Base-by-base conservation (phyloP, 2,888 invertebrate genomes). In the Euproctis similis region DNA sequence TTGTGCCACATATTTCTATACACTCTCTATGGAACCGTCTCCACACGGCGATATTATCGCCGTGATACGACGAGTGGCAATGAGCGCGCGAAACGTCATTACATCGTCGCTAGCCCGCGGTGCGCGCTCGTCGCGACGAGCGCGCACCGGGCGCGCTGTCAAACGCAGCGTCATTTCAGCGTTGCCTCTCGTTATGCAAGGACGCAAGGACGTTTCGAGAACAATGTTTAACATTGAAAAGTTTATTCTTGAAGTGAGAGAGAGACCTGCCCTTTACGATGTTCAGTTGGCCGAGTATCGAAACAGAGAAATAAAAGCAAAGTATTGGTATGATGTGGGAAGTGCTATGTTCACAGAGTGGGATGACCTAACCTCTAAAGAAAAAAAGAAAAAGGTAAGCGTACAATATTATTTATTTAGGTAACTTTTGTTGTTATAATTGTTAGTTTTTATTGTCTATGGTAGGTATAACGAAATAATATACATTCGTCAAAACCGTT, bases 241-340 rank as follows among this genome's bases (percentile, higher is more conserved):
- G 32, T 41, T 37, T 41, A 42, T 38, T 12, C 35, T 38, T 42
- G 36, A 42, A 42, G 41, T 42, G 38, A 38, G 35, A 38, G 38
- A 42, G 38, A 33, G 38, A 38, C 38, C 35, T 35, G 38, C 34
- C 31, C 31, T 38, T 32, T 34, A 32, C 17, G 38, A 38, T 34
- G 31, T 38, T 28, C 34, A 34, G 31, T 38, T 34, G 38, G 26
- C 34, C 30, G 32, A 38, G 31, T 38, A 39, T 33, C 30, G 33
- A 24, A 36, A 36, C 30, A 33, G 31, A 34, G 36, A 37, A 30
- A 33, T 37, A n/a, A 31, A 36, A 36, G 30, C 29, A 30, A 34
- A 34, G 26, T 12, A 30, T 30, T 34, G 34, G 30, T 30, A 24
- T 26, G 30, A 33, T 35, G 35, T 39, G 33, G 35, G 35, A 39